Evolutionary conservation across 1,140 invertebrate species (phyloP).

Genomic region (Drosophila willistoni): DNA sequence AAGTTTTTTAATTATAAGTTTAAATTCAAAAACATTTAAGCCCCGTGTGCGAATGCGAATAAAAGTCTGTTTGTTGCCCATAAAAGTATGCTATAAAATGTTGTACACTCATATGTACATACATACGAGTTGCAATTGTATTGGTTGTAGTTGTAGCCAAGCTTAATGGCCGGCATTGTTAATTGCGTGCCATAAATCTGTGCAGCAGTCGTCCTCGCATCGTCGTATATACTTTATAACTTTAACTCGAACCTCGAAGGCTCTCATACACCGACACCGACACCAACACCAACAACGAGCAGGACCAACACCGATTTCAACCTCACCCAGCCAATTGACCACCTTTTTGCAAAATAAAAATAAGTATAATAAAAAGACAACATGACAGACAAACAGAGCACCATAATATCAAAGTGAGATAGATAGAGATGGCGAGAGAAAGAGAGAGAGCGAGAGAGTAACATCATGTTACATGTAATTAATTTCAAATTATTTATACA

Average conservation of each 20-base stretch:
- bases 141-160: conserved; percentile 43
- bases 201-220: conserved; percentile 50
- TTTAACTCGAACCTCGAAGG: conserved; percentile 22
- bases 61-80: conserved; percentile 75
- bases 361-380: conserved; percentile 25
- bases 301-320: conserved; percentile 9
- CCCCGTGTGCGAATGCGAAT: conserved; percentile 60
- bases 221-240: conserved; percentile 59
- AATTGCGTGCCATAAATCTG: conserved; percentile 78
- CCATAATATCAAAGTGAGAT: conserved; percentile 3
- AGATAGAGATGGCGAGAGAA: background rate
- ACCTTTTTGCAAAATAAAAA: conserved; percentile 28
- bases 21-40: conserved; percentile 82
- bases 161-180: conserved; percentile 75
- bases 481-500: conserved; percentile 82
- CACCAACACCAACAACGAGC: conserved; percentile 42
- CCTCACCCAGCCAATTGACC: conserved; percentile 30
- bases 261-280: background rate
- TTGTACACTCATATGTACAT: conserved; percentile 28
- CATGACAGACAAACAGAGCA: conserved; percentile 24
- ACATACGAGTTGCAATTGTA: conserved; percentile 40
- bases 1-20: conserved; percentile 81
- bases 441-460: background rate
- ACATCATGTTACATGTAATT: conserved; percentile 78
- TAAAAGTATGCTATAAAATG: conserved; percentile 76